Evolutionary conservation across 2,797 vertebrate genomes (phyloP), one percentile per base, ranked within the genome.

Genomic region (Argentina silus): DNA sequence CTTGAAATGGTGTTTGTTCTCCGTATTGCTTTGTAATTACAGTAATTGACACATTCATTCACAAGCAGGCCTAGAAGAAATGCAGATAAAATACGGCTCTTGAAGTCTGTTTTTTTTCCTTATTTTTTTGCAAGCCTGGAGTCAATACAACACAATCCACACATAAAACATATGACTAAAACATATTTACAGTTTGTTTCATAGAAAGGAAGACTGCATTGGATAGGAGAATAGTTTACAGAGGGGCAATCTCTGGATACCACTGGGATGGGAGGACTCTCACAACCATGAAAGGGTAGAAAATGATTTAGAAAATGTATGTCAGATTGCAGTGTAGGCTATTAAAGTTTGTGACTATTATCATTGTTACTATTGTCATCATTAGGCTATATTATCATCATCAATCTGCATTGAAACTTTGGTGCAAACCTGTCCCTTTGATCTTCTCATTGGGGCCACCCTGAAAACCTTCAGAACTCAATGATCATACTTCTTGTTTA

Each of bases 151-250:
- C 89, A 84, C 85, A 89, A 91, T 87, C 82, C 90, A 93, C 92
- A 90, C 86, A 77, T 23, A 78, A 80, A 83, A 79, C 69, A 69
- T 78, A 80, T 73, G 84, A 90, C 81, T 85, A 77, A 79, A 86
- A 91, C 80, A 66, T 93, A 92, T 93, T 89, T 92, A 94, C 92
- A 94, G 69, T 77, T 87, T 60, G 80, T 81, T 87, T 88, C 85
- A 85, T 75, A 80, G 81, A 81, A 83, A 92, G 90, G 91, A 93
- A 93, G 91, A 93, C 90, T 23, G 77, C 86, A 76, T 86, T 82
- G 84, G 81, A 90, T 84, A 89, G 74, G 69, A 71, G 85, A 85
- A 80, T 83, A 77, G 55, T 48, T 42, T 23, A 56, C 51, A 65
- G 61, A 17, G 63, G 67, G 74, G 84, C 62, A 75, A 81, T 82